Percentiles rank a stretch among this genome's conserved stretches.
phyloP scores from a whole-genome alignment of 2,888 invertebrate genomes.

The Acleris laterana region DNA sequence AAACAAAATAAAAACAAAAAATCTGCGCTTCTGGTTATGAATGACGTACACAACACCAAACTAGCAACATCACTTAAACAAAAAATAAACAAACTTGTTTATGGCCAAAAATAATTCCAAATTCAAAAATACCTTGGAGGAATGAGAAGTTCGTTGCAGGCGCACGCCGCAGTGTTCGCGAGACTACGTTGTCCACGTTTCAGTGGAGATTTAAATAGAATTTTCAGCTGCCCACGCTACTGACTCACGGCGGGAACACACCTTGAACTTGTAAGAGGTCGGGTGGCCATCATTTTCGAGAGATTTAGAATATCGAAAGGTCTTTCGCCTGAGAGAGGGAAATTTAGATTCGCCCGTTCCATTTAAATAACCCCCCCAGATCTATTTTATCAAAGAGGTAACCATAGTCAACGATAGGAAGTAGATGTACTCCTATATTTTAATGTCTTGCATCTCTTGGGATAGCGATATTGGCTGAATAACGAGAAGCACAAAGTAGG shows the following conservation, averaged over 20 bases:
- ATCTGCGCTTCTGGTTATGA: too few relatives aligned
- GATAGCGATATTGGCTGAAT: too few relatives aligned
- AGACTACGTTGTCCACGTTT: slow-evolving; percentile 60
- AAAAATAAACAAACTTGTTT: slow-evolving; percentile 9
- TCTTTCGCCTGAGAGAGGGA: background rate
- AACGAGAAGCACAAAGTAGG: too few relatives aligned
- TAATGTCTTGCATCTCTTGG: too few relatives aligned
- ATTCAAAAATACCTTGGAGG: slow-evolving; percentile 47
- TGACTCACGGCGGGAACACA: slow-evolving; percentile 70
- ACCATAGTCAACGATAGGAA: too few relatives aligned
- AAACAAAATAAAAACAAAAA: too few relatives aligned
- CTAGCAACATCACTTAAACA: slow-evolving; percentile 8
- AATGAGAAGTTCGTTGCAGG: slow-evolving; percentile 72
- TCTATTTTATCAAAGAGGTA: too few relatives aligned
- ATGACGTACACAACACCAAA: too few relatives aligned
- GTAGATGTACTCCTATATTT: too few relatives aligned
- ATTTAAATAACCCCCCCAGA: too few relatives aligned
- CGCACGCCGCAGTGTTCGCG: slow-evolving; percentile 74
- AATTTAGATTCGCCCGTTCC: too few relatives aligned
- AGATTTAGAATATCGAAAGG: background rate
- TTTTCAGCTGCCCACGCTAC: slow-evolving; percentile 73
- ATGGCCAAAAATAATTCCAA: slow-evolving; percentile 19
- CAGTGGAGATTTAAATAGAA: slow-evolving; percentile 78
- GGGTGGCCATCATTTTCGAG: slow-evolving; percentile 34
- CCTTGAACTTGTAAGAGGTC: slow-evolving; percentile 75